Conservation (phyloP, 1,140 invertebrate genomes). For the Calliopsis andreniformis region DNA sequence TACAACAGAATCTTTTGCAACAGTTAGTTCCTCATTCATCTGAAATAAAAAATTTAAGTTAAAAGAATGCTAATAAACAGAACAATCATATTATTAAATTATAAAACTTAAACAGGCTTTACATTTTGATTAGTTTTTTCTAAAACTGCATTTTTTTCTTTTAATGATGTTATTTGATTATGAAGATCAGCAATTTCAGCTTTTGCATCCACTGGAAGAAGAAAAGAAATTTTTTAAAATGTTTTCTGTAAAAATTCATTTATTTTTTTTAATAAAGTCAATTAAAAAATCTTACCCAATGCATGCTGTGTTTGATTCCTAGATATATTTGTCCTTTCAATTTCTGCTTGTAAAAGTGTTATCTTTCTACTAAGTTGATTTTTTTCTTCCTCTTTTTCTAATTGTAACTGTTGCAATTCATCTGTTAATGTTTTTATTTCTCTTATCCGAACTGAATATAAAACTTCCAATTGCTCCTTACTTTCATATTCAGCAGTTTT, state of each 20-base stretch:
- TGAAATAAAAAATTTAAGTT: conserved; percentile 47
- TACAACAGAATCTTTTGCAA: conserved; percentile 66
- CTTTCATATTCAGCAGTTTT: conserved; percentile 72
- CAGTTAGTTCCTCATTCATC: conserved; percentile 70
- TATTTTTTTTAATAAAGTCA: neutral
- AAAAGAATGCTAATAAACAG: neutral
- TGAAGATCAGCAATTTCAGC: conserved; percentile 73
- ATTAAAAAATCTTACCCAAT: conserved; percentile 62
- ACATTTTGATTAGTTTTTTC: conserved; percentile 76
- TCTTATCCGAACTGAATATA: conserved; percentile 69
- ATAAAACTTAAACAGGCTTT: conserved; percentile 30
- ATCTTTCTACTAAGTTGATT: conserved; percentile 66
- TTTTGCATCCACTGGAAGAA: conserved; percentile 73
- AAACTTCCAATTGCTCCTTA: conserved; percentile 74
- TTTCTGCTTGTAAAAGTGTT: conserved; percentile 69
- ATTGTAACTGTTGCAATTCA: conserved; percentile 66
- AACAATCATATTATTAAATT: neutral
- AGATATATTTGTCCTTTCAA: conserved; percentile 69
- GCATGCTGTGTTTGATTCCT: conserved; percentile 71
- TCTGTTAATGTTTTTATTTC: conserved; percentile 72
- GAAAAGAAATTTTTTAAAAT: conserved; percentile 9
- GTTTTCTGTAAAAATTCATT: neutral
- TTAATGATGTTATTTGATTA: conserved; percentile 67
- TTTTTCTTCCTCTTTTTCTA: conserved; percentile 69
- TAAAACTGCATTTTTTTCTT: conserved; percentile 70